phyloP scores from a whole-genome alignment of 2,113 vertebrate species.

The Thalassarche chlororhynchos region DNA sequence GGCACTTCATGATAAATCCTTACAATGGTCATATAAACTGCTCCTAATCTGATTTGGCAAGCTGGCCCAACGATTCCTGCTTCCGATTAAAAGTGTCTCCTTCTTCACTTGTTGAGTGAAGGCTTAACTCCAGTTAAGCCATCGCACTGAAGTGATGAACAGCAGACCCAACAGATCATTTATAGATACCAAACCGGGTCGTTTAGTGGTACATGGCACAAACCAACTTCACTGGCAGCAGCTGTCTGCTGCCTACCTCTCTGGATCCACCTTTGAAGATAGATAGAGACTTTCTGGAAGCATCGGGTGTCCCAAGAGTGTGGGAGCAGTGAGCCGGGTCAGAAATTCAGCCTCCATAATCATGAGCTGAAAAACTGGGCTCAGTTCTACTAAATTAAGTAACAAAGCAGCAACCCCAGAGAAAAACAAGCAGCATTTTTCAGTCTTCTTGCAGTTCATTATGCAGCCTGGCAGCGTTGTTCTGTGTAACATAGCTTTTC shows the following conservation, averaged over 20 bases:
- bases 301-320: background rate
- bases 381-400: background rate
- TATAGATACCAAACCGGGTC: background rate
- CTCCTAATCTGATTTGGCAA: constrained; percentile 36
- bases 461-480: background rate
- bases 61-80: background rate
- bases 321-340: background rate
- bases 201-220: background rate
- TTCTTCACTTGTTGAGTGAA: background rate
- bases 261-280: background rate
- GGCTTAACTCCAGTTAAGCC: background rate
- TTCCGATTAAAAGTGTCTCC: background rate
- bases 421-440: background rate
- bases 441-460: background rate
- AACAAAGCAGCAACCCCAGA: background rate
- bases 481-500: background rate
- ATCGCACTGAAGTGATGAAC: background rate
- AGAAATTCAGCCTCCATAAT: background rate
- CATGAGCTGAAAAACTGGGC: background rate
- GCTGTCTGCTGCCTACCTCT: background rate
- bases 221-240: background rate
- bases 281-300: background rate
- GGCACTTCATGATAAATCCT: background rate
- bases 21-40: background rate
- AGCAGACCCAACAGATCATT: background rate